phyloP scores from a whole-genome alignment of 1,140 invertebrate genomes.

The Rhopalosiphum maidis region DNA sequence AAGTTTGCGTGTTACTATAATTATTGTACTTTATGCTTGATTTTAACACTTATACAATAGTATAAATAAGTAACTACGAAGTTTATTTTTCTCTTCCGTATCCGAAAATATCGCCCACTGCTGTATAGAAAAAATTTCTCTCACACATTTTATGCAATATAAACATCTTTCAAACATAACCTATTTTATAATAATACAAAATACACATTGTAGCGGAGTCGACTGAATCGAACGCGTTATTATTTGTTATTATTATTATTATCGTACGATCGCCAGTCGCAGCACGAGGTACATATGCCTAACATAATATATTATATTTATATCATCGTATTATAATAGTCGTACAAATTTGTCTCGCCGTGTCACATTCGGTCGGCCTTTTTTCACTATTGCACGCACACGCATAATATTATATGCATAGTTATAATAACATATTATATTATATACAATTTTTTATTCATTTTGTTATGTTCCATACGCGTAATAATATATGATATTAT shows the following conservation, averaged over 20 bases:
- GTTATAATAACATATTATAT: conserved; percentile 13
- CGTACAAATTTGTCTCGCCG: conserved; percentile 35
- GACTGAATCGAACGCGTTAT: not conserved
- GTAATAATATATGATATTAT: not conserved
- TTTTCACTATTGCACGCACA: not conserved
- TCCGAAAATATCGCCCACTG: not conserved
- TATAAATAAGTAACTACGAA: not conserved
- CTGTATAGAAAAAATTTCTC: not conserved
- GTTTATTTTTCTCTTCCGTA: too few relatives aligned
- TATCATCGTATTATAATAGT: not conserved
- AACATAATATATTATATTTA: not conserved
- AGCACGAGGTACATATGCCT: not conserved
- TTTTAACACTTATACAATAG: not conserved
- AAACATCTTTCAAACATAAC: not conserved
- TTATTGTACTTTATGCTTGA: not conserved
- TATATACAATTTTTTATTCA: not conserved
- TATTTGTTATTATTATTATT: not conserved
- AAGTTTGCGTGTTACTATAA: not conserved
- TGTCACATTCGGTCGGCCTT: not conserved
- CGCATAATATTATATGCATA: not conserved
- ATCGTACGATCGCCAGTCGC: not conserved
- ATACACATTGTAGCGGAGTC: not conserved
- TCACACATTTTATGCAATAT: not conserved
- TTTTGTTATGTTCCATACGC: not conserved
- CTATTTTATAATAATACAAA: not conserved